phyloP scores from a whole-genome alignment of 2,888 invertebrate genomes.

The Girardia tigrina region DNA sequence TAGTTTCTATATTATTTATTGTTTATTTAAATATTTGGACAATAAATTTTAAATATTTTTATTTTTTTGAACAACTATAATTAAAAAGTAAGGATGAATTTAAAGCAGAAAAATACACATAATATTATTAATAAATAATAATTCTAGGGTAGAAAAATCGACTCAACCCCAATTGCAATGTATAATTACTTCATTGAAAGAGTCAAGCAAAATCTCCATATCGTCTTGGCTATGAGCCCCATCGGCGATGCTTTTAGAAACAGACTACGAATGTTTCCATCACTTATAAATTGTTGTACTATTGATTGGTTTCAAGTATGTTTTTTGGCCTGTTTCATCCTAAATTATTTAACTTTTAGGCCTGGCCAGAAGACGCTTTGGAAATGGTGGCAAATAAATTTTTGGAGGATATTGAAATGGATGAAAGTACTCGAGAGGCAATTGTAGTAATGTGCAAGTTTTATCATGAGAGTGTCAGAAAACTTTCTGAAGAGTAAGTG shows the following conservation, averaged over 20 bases:
- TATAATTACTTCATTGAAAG: slow-evolving; percentile 51
- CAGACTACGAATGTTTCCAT: slow-evolving; percentile 50
- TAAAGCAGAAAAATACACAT: background rate
- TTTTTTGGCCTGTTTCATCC: background rate
- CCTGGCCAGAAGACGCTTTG: slow-evolving; percentile 51
- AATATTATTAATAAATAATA: background rate
- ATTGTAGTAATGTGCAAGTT: slow-evolving; percentile 48
- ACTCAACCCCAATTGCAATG: slow-evolving; percentile 49
- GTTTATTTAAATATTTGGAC: too few relatives aligned
- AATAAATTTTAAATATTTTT: too few relatives aligned
- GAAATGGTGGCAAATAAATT: slow-evolving; percentile 52
- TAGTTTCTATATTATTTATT: too few relatives aligned
- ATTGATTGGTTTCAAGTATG: slow-evolving; percentile 52
- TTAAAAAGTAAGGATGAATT: background rate
- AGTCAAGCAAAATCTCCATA: slow-evolving; percentile 48
- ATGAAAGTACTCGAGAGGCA: slow-evolving; percentile 39
- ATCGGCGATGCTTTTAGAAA: slow-evolving; percentile 51
- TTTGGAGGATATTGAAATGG: slow-evolving; percentile 48
- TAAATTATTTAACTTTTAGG: slow-evolving; percentile 49
- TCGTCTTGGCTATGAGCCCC: slow-evolving; percentile 50
- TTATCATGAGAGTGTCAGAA: slow-evolving; percentile 49
- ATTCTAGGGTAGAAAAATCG: slow-evolving; percentile 41
- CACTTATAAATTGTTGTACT: slow-evolving; percentile 51
- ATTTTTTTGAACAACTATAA: background rate
- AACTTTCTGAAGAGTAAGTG: slow-evolving; percentile 44